Conservation (phyloP, 2,888 invertebrate species). For the Epirrhoe alternata region DNA sequence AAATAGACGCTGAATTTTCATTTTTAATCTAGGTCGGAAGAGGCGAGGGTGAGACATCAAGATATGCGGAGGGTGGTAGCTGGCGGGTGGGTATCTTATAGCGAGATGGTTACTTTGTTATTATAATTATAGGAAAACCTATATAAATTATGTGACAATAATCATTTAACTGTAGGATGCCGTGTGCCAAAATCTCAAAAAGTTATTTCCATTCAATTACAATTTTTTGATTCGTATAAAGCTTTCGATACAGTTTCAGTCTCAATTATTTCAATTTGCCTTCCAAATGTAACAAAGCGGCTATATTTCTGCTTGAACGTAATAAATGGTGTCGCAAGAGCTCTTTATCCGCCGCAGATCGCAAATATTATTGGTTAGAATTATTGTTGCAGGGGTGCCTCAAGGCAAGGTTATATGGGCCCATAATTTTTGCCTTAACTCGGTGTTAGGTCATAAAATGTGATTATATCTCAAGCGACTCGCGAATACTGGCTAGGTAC, state of each 20-base stretch:
- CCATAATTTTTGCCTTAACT: slow-evolving; percentile 83
- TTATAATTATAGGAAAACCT: slow-evolving; percentile 38
- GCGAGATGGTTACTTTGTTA: slow-evolving; percentile 46
- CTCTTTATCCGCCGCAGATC: slow-evolving; percentile 69
- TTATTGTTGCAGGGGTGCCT: slow-evolving; percentile 79
- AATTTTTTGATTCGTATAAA: slow-evolving; percentile 2
- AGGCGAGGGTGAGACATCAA: slow-evolving; percentile 71
- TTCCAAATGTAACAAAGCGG: slow-evolving; percentile 1
- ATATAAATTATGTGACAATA: slow-evolving; percentile 35
- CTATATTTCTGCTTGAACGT: slow-evolving; percentile 47
- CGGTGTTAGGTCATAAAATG: slow-evolving; percentile 83
- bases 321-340: slow-evolving; percentile 67
- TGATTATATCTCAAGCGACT: slow-evolving; percentile 81
- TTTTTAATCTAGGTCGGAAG: slow-evolving; percentile 84
- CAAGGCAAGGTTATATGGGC: slow-evolving; percentile 70
- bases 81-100: slow-evolving; percentile 82
- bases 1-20: slow-evolving; percentile 81
- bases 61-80: slow-evolving; percentile 76
- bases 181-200: slow-evolving; percentile 1
- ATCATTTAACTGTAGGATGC: slow-evolving; percentile 39
- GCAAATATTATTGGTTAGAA: slow-evolving; percentile 77
- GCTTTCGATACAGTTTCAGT: slow-evolving; percentile 4
- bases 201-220: not conserved
- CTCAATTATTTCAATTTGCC: slow-evolving; percentile 17
- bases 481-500: slow-evolving; percentile 73